Conservation (phyloP, 2,797 vertebrate genomes). For the Lateolabrax maculatus region DNA sequence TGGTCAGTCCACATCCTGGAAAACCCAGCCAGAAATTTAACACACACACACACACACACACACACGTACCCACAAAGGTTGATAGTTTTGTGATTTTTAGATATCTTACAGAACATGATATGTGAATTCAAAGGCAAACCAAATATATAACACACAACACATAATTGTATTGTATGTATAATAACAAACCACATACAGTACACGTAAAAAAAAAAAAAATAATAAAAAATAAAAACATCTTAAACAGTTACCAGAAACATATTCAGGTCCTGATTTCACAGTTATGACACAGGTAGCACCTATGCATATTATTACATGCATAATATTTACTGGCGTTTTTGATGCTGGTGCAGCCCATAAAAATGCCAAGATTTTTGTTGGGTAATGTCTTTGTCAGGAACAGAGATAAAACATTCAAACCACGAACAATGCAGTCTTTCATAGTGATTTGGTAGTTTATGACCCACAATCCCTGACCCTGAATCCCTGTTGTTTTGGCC, state of each 20-base stretch:
- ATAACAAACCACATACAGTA: not conserved
- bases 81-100: not conserved
- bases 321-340: not conserved
- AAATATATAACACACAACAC: not conserved
- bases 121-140: not conserved
- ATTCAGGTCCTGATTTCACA: not conserved
- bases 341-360: not conserved
- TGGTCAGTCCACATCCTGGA: slow-evolving; percentile 59
- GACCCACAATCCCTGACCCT: not conserved
- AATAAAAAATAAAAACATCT: not conserved
- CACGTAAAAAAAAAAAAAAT: not conserved
- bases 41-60: not conserved
- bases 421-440: not conserved
- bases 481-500: slow-evolving; percentile 7
- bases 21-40: not conserved
- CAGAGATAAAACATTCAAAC: slow-evolving; percentile 17
- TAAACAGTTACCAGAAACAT: not conserved
- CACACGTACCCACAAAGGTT: not conserved
- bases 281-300: not conserved
- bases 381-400: slow-evolving; percentile 23
- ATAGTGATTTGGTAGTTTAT: slow-evolving; percentile 10
- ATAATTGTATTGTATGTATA: not conserved
- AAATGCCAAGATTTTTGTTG: slow-evolving; percentile 13
- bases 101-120: not conserved
- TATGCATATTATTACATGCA: not conserved